Percentiles rank a stretch among this genome's conserved stretches.
These are phyloP conservation scores for Bombus pyrosoma DNA, from an alignment of 1,140 invertebrate species.

Conservation along the genomic window DNA sequence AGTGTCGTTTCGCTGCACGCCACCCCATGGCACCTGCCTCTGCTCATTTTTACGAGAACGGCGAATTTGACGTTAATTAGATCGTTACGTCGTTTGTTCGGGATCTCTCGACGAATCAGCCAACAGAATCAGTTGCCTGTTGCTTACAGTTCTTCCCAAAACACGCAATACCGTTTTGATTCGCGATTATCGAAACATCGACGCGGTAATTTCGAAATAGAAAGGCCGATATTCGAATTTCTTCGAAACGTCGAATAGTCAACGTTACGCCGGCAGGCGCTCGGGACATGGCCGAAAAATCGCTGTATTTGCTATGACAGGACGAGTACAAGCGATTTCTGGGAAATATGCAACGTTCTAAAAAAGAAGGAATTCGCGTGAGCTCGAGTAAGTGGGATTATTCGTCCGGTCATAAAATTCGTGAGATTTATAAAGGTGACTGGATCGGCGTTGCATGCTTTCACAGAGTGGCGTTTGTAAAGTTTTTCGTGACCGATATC, in stretches of 20 bases:
- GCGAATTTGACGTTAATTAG: constrained; percentile 35
- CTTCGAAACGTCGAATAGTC: too few species aligned
- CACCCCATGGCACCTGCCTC: neutral
- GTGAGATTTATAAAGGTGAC: neutral
- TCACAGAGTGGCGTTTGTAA: neutral
- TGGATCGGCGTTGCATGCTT: neutral
- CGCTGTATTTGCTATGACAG: too few species aligned
- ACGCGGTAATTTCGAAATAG: neutral
- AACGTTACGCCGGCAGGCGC: too few species aligned
- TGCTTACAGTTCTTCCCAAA: fast-evolving
- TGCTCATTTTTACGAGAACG: neutral
- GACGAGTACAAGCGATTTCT: neutral
- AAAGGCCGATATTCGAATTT: too few species aligned
- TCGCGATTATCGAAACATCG: neutral
- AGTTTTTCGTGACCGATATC: neutral
- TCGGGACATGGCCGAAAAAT: too few species aligned
- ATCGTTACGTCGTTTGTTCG: neutral
- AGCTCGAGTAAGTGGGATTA: neutral
- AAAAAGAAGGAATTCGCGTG: neutral
- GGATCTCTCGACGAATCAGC: neutral
- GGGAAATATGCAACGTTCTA: too few species aligned
- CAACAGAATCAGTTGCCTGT: neutral
- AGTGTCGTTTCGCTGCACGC: neutral
- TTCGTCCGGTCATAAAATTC: neutral
- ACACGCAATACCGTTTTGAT: neutral